Percentiles rank a stretch among this genome's conserved stretches.
Conservation (phyloP, 2,797 vertebrate genomes). For the Ciconia nigra region DNA sequence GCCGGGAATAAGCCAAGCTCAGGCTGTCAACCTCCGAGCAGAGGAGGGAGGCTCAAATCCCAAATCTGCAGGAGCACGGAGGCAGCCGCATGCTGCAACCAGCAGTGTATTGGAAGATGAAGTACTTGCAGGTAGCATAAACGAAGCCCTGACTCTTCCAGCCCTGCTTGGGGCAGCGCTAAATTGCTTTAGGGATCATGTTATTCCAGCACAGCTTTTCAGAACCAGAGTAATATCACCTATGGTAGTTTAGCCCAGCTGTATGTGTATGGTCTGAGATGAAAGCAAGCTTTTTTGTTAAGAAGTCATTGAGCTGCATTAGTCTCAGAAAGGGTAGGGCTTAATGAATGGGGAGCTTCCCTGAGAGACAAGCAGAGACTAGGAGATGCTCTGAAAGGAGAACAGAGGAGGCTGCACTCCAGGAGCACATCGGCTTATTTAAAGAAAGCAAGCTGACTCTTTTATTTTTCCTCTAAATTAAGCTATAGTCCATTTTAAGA, state of each 20-base stretch:
- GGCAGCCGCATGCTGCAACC: not conserved
- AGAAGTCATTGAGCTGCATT: not conserved
- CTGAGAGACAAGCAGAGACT: not conserved
- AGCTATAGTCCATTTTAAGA: not conserved
- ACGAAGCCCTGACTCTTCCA: not conserved
- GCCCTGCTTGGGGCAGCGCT: not conserved
- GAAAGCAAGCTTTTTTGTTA: not conserved
- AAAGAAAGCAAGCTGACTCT: not conserved
- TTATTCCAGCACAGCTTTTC: not conserved
- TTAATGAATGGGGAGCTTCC: not conserved
- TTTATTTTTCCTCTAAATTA: not conserved
- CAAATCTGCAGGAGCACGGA: not conserved
- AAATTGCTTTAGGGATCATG: not conserved
- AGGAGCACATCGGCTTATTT: not conserved
- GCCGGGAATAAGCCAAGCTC: not conserved
- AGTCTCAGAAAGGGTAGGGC: not conserved
- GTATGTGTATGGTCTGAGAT: not conserved
- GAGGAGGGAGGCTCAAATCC: not conserved
- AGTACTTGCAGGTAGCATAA: not conserved
- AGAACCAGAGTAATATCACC: not conserved
- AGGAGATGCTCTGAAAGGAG: not conserved
- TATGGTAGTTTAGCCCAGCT: not conserved
- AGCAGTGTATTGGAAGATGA: not conserved
- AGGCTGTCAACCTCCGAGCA: not conserved
- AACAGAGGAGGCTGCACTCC: not conserved